phyloP scores from a whole-genome alignment of 2,113 vertebrate species.

The Pygoscelis adeliae region DNA sequence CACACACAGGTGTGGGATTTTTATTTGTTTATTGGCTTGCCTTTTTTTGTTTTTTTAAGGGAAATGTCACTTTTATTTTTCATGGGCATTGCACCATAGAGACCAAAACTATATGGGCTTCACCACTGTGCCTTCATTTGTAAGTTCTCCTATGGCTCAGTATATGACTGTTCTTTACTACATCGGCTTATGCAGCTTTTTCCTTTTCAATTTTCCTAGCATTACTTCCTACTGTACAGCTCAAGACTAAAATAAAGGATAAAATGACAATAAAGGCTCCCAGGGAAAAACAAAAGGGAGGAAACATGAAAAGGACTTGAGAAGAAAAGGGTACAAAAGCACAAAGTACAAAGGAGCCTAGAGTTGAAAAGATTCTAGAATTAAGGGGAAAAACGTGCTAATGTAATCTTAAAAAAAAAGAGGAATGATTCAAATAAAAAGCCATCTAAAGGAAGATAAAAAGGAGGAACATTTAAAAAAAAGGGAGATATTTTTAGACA shows the following conservation, averaged over 20 bases:
- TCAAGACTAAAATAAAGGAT: constrained; percentile 62
- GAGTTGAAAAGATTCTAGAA: constrained; percentile 69
- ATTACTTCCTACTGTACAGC: constrained; percentile 58
- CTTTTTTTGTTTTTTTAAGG: background rate
- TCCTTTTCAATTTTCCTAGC: constrained; percentile 55
- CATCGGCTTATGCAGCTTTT: background rate
- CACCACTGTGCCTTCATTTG: constrained; percentile 8
- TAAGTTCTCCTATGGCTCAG: constrained; percentile 22
- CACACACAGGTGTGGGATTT: background rate
- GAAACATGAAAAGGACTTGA: constrained; percentile 71
- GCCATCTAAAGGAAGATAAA: constrained; percentile 54
- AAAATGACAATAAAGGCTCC: constrained; percentile 68
- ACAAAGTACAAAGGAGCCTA: constrained; percentile 55
- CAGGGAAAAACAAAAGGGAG: constrained; percentile 70
- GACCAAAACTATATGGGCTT: background rate
- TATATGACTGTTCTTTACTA: constrained; percentile 24
- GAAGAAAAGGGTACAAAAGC: constrained; percentile 72
- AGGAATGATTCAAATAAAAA: constrained; percentile 61
- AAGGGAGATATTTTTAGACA: constrained; percentile 28
- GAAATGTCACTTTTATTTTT: constrained; percentile 65
- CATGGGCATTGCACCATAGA: constrained; percentile 31
- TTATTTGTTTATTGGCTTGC: constrained; percentile 1
- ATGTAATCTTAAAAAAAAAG: constrained; percentile 50
- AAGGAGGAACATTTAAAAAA: constrained; percentile 28
- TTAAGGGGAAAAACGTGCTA: constrained; percentile 65